A percentile compares a stretch with the other conserved stretches of the same genome.
Evolutionary conservation across 2,888 invertebrate genomes (phyloP).

Genomic region (Melanotus villosus): DNA sequence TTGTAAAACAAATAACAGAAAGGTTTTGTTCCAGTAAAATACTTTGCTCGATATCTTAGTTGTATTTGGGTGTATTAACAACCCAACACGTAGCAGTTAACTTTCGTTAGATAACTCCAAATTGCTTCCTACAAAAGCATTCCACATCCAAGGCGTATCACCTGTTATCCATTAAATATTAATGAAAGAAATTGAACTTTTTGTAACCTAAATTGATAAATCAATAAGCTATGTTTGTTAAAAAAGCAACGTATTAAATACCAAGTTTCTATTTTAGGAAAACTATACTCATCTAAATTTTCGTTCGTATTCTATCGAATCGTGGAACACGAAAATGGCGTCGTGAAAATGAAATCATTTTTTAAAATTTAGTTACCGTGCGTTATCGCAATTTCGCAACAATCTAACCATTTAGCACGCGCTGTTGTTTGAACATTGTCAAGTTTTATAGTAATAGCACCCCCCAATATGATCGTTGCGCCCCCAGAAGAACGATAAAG

Average conservation of each 20-base stretch:
- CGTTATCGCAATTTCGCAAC: conserved; percentile 6
- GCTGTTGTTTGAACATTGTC: conserved; percentile 32
- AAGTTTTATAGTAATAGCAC: conserved; percentile 8
- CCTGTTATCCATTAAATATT: background rate
- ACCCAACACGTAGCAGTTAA: no score
- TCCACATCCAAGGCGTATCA: background rate
- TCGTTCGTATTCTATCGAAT: background rate
- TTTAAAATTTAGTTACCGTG: conserved; percentile 17
- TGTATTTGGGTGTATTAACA: no score
- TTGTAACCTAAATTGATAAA: background rate
- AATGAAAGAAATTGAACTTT: background rate
- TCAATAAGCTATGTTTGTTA: background rate
- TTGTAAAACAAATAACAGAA: no score
- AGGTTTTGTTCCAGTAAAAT: no score
- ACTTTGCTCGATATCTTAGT: no score
- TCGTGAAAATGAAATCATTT: conserved; percentile 21
- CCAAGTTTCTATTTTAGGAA: background rate
- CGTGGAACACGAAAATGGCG: background rate
- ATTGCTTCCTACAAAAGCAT: no score
- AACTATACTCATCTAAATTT: background rate
- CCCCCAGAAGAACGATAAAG: conserved; percentile 31
- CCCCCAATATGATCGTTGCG: conserved; percentile 21
- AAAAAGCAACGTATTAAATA: background rate
- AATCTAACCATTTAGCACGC: conserved; percentile 18
- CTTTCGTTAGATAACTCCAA: no score